Evolutionary conservation across 2,113 vertebrate species (phyloP).

Genomic region (Mystacornis crossleyi): DNA sequence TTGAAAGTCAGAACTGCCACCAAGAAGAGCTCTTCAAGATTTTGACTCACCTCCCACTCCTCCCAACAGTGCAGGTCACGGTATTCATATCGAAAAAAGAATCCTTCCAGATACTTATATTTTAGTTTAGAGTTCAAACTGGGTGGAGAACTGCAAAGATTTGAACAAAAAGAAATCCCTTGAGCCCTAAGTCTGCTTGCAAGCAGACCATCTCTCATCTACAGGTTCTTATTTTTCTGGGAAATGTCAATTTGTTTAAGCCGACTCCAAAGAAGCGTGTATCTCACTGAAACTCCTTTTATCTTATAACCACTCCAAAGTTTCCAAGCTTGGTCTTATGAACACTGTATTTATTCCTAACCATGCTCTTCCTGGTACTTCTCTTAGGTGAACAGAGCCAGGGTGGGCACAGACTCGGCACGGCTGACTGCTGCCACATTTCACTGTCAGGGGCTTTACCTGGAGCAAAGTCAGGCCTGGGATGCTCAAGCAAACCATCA

Average conservation of each 20-base stretch:
- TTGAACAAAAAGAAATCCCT: not conserved
- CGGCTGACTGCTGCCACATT: not conserved
- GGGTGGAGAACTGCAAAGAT: not conserved
- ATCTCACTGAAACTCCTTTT: not conserved
- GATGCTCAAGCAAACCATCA: not conserved
- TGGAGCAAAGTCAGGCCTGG: not conserved
- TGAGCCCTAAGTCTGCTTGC: not conserved
- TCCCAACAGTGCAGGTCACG: not conserved
- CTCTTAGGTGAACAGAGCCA: not conserved
- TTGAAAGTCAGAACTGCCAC: not conserved
- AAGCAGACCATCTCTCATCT: not conserved
- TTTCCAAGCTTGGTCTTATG: not conserved
- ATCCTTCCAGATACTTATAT: not conserved
- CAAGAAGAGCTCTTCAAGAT: not conserved
- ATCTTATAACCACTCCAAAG: not conserved
- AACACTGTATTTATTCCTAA: not conserved
- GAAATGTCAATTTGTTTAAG: not conserved
- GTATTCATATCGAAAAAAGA: not conserved
- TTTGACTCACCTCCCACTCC: not conserved
- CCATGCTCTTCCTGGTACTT: not conserved
- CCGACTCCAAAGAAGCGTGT: not conserved
- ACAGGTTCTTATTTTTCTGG: not conserved
- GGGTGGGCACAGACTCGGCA: not conserved
- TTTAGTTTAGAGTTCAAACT: not conserved
- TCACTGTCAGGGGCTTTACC: not conserved